These are phyloP conservation scores for Strigamia maritima DNA, from an alignment of 2,888 invertebrate species.

Conservation along the genomic window DNA sequence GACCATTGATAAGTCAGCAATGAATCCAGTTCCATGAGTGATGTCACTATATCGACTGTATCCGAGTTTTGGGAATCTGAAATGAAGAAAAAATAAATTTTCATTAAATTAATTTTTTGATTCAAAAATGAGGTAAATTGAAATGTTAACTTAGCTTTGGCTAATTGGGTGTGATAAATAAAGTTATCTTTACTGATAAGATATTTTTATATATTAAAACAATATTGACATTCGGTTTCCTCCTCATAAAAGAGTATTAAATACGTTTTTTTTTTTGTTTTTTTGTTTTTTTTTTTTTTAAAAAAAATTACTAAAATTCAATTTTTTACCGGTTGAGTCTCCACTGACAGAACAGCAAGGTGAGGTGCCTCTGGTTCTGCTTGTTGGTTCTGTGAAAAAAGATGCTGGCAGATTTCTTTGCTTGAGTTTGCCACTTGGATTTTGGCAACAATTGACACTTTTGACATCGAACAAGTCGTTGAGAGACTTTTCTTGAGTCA, in stretches of 20 bases:
- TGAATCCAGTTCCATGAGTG: background rate
- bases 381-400: constrained; percentile 7
- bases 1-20: background rate
- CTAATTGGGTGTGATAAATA: background rate
- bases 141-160: background rate
- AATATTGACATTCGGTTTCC: background rate
- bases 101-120: too few relatives aligned
- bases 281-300: background rate
- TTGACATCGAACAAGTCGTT: background rate
- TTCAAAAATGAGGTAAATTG: too few relatives aligned
- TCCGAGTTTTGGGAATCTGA: background rate
- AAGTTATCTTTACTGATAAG: background rate
- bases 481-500: background rate
- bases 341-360: background rate
- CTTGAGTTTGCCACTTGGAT: background rate
- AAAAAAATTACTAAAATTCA: too few relatives aligned
- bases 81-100: background rate
- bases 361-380: background rate
- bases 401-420: constrained; percentile 11
- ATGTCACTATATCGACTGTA: background rate
- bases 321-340: background rate
- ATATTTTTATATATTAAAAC: background rate
- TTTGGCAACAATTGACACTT: background rate
- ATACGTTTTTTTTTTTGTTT: background rate
- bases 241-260: background rate